phyloP scores from a whole-genome alignment of 2,797 vertebrate species.

The Okamejei kenojei region DNA sequence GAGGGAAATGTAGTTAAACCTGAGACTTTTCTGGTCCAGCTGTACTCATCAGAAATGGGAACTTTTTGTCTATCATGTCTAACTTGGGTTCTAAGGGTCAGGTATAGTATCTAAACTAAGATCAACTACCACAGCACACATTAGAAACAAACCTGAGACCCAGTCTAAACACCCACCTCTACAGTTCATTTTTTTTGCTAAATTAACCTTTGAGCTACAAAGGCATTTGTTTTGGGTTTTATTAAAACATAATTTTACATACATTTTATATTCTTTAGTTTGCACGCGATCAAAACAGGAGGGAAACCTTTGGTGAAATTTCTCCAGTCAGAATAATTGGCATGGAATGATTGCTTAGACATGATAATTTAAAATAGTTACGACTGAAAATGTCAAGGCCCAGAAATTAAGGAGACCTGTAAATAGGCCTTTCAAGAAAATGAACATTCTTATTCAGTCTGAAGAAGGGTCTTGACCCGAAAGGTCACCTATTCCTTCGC shows the following conservation, averaged over 20 bases:
- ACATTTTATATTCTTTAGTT: background rate
- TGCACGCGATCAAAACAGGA: background rate
- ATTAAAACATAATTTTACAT: background rate
- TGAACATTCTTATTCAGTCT: background rate
- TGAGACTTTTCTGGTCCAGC: background rate
- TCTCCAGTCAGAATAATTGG: background rate
- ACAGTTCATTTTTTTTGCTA: background rate
- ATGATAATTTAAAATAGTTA: background rate
- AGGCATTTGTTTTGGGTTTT: background rate
- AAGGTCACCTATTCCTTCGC: too few species aligned
- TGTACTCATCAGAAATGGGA: background rate
- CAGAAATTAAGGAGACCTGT: background rate
- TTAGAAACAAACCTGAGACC: background rate
- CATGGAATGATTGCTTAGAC: background rate
- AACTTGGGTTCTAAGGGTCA: too few species aligned
- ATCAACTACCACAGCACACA: background rate
- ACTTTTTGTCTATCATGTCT: background rate
- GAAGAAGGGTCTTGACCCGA: too few species aligned
- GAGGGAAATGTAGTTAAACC: background rate
- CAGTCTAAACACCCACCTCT: background rate
- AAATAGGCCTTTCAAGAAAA: background rate
- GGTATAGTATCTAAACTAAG: background rate
- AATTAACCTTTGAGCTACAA: background rate
- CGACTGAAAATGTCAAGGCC: background rate
- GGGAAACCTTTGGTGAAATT: background rate